A percentile compares a stretch with the other conserved stretches of the same genome.
These are phyloP conservation scores for Oncorhynchus nerka DNA, from an alignment of 2,113 vertebrate species.

Conservation along the genomic window DNA sequence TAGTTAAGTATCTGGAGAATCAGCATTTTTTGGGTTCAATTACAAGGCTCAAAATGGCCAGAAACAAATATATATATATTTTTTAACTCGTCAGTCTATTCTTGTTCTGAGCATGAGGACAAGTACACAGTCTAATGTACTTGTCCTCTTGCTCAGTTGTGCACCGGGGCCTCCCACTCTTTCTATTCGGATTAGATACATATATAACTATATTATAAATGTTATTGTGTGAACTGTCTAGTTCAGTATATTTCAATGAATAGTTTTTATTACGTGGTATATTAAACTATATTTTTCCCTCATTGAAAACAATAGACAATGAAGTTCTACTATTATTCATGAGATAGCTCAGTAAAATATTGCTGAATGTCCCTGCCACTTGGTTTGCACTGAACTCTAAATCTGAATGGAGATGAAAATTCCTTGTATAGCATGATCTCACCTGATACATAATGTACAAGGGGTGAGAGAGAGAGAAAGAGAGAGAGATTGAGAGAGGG, in stretches of 20 bases:
- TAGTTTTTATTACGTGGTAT: neutral
- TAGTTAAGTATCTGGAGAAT: no score
- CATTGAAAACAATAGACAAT: neutral
- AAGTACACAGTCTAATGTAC: no score
- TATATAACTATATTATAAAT: no score
- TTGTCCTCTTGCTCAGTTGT: no score
- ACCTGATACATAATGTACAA: slow-evolving; percentile 51
- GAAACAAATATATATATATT: no score
- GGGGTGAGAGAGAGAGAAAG: slow-evolving; percentile 6
- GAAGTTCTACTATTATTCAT: neutral
- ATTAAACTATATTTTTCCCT: neutral
- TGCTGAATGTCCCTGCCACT: slow-evolving; percentile 19
- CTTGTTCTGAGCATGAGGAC: no score
- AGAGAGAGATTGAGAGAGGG: slow-evolving; percentile 16
- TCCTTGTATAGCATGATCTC: slow-evolving; percentile 29
- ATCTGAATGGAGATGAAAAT: slow-evolving; percentile 43
- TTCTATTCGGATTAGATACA: no score
- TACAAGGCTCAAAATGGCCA: no score
- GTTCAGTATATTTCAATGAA: neutral
- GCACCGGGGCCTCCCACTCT: no score
- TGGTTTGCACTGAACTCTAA: slow-evolving; percentile 31
- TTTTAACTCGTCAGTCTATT: no score
- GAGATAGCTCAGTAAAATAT: neutral
- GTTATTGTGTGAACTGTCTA: no score
- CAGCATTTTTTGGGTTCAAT: no score